phyloP scores from a whole-genome alignment of 2,888 invertebrate species.

The Pachydiplax longipennis region DNA sequence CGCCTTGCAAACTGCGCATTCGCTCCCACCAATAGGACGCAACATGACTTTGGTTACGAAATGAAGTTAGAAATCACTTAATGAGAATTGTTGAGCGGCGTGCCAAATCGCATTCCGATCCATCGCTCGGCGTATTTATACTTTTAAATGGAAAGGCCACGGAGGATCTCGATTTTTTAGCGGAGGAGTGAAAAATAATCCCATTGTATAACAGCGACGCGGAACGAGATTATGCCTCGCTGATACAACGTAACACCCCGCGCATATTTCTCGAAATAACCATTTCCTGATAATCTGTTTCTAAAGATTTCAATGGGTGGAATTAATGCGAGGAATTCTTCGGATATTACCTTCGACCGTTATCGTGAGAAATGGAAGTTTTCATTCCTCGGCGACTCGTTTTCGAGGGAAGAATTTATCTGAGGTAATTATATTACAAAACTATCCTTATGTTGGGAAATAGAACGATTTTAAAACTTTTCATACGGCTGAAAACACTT shows the following conservation, averaged over 20 bases:
- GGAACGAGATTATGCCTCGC: neutral
- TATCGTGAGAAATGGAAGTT: neutral
- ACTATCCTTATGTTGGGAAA: neutral
- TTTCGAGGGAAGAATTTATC: neutral
- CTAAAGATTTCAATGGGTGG: neutral
- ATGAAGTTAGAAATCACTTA: constrained; percentile 9
- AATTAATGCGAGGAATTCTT: neutral
- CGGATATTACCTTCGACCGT: neutral
- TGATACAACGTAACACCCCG: neutral
- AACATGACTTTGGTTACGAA: constrained; percentile 21
- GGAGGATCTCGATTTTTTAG: neutral
- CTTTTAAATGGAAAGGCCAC: neutral
- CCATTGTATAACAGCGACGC: neutral
- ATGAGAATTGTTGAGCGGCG: neutral
- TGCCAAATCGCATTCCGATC: constrained; percentile 24
- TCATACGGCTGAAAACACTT: neutral
- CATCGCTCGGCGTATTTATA: neutral
- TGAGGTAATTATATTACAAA: neutral
- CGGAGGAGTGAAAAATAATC: neutral
- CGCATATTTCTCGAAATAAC: neutral
- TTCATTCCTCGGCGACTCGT: neutral
- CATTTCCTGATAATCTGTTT: neutral
- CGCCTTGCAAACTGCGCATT: constrained; percentile 36
- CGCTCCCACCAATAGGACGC: neutral
- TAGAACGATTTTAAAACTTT: neutral